Conservation (phyloP, 1,140 invertebrate species). For the Drosophila rhopaloa region DNA sequence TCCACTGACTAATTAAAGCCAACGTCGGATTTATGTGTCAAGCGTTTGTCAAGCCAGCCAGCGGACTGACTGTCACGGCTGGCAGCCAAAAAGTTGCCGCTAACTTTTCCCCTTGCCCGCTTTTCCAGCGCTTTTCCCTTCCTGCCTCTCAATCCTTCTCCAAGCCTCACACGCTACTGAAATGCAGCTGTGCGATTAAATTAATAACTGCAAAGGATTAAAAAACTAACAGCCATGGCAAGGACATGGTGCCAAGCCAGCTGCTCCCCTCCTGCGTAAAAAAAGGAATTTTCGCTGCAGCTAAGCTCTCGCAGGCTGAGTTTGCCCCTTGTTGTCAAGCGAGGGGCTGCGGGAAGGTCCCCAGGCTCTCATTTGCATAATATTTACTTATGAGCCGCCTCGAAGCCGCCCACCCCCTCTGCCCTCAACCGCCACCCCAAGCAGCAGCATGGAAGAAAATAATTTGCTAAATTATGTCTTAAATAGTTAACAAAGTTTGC, state of each 20-base stretch:
- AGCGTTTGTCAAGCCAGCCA: slow-evolving; percentile 53
- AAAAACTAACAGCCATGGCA: slow-evolving; percentile 77
- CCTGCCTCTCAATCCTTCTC: background rate
- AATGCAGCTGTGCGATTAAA: slow-evolving; percentile 81
- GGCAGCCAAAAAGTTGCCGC: slow-evolving; percentile 42
- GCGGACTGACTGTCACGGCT: slow-evolving; percentile 32
- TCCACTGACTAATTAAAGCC: slow-evolving; percentile 74
- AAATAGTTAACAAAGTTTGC: slow-evolving; percentile 82
- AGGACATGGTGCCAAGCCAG: slow-evolving; percentile 61
- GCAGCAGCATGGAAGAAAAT: slow-evolving; percentile 69
- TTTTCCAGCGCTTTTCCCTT: background rate
- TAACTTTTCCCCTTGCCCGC: slow-evolving; percentile 16
- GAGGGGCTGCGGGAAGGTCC: slow-evolving; percentile 15
- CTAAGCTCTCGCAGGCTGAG: slow-evolving; percentile 44
- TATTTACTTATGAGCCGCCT: slow-evolving; percentile 70
- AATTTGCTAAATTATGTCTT: slow-evolving; percentile 83
- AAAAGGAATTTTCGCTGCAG: slow-evolving; percentile 64
- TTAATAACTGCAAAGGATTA: slow-evolving; percentile 82
- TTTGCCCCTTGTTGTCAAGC: slow-evolving; percentile 15
- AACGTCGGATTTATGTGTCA: slow-evolving; percentile 68
- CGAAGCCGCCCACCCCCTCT: background rate
- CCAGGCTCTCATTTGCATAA: slow-evolving; percentile 74
- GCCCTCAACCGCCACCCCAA: background rate
- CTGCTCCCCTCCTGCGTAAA: slow-evolving; percentile 35
- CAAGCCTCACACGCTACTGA: slow-evolving; percentile 38